Conservation (phyloP, 2,113 vertebrate species). For the Nymphicus hollandicus region DNA sequence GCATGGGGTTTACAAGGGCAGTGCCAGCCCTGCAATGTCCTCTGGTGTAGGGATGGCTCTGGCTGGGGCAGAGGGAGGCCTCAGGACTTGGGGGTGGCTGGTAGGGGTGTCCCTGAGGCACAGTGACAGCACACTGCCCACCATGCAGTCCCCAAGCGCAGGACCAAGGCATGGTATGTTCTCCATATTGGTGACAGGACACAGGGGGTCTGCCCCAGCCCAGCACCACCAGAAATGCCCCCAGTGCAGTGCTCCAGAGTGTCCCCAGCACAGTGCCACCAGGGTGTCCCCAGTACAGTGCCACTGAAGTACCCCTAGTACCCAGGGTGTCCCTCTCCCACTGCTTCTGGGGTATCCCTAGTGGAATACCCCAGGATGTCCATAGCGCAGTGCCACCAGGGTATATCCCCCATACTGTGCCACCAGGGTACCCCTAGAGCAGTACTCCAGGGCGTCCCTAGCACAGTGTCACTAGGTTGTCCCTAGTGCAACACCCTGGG, state of each 20-base stretch:
- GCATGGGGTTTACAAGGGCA: neutral
- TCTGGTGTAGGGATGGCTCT: fast-evolving
- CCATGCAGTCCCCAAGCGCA: fast-evolving
- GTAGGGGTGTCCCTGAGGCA: neutral
- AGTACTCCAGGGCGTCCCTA: neutral
- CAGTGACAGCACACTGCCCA: neutral
- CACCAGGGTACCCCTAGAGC: neutral
- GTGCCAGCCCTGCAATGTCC: neutral
- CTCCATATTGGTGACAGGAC: neutral
- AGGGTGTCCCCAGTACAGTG: neutral
- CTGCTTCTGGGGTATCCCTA: too few relatives aligned
- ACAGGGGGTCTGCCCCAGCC: too few relatives aligned
- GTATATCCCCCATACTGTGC: neutral
- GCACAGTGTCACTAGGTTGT: neutral
- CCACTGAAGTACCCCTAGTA: neutral
- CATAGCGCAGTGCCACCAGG: too few relatives aligned
- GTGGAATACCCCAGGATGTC: too few relatives aligned
- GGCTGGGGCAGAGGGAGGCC: neutral
- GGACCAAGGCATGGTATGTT: fast-evolving
- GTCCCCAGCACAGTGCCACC: neutral
- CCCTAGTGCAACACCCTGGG: neutral
- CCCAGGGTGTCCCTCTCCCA: neutral
- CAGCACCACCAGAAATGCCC: neutral
- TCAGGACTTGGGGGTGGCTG: neutral
- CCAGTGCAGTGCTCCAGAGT: fast-evolving